These are phyloP conservation scores for Glossosoma conforme DNA, from an alignment of 1,140 invertebrate species.

Conservation along the genomic window DNA sequence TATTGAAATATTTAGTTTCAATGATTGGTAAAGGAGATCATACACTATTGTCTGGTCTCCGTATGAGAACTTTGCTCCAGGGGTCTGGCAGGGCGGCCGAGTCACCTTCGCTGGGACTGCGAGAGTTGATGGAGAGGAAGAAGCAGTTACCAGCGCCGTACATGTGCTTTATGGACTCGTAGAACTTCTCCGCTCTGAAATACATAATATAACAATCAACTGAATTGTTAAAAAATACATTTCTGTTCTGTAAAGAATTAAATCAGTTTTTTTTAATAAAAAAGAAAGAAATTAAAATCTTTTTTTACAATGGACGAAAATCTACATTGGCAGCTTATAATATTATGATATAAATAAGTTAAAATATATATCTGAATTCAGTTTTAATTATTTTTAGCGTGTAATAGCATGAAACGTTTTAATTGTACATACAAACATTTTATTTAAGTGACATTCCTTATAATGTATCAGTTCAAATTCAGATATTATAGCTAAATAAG, in stretches of 20 bases:
- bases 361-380: neutral
- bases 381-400: neutral
- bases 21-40: too few species aligned
- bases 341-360: slow-evolving; percentile 7
- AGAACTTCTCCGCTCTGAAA: slow-evolving; percentile 73
- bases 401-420: neutral
- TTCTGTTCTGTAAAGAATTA: neutral
- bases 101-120: slow-evolving; percentile 53
- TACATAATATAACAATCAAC: too few species aligned
- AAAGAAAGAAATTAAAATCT: too few species aligned
- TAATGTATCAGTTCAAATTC: neutral
- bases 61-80: slow-evolving; percentile 74
- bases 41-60: slow-evolving; percentile 50
- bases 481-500: neutral
- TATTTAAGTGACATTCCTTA: too few species aligned
- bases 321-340: too few species aligned
- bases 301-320: too few species aligned
- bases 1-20: too few species aligned
- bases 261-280: too few species aligned
- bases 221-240: too few species aligned
- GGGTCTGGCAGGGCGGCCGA: slow-evolving; percentile 67
- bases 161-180: slow-evolving; percentile 76
- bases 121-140: slow-evolving; percentile 82
- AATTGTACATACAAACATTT: too few species aligned
- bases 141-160: slow-evolving; percentile 85